Evolutionary conservation across 2,113 vertebrate genomes (phyloP), one percentile per base, ranked within the genome.

Genomic region (Salvelinus fontinalis): DNA sequence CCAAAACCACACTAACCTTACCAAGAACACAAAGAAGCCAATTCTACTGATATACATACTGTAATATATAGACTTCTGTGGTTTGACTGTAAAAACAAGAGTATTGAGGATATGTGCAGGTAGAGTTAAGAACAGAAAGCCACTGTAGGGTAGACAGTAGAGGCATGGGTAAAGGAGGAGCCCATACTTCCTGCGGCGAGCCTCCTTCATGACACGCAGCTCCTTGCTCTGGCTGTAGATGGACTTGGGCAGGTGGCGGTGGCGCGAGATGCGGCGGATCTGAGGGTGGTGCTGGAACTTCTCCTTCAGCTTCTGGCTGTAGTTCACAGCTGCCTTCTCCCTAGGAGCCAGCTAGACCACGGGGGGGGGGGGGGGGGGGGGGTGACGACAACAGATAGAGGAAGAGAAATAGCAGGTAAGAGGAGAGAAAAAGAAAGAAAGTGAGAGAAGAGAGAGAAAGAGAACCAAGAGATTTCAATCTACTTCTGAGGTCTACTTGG

Each of bases 251-350:
- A 99, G 85, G 86, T 99, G 97, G 2, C 96, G 93, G 90, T 99
- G 96, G 1, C 87, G 94, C 70, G 95, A 89, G 1, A 99, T 97
- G 62, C 97, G 96, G 71, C 86, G 92, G 88, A 99, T 92, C 79
- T 97, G 92, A 0, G 98, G 97, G 84, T 99, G 94, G 82, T 98
- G 88, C 73, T 95, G 94, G 89, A 96, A 99, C 88, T 99, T 98
- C 88, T 98, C 95, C 85, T 96, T 97, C 87, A 99, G 86, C 85
- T 96, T 99, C 91, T 97, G 92, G 39, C 86, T 97, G 91, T 99
- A 99, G 89, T 96, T 94, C 51, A 86, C 79, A 6, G 96, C 94
- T 68, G 89, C 88, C 81, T 80, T 95, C 88, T 99, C 96, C 89
- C 96, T 92, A 29, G 94, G 91, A 12, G 94, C 62, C 65, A 99